A percentile compares a stretch with the other conserved stretches of the same genome.
Conservation (phyloP, 2,888 invertebrate genomes). For the Portevinia maculata region DNA sequence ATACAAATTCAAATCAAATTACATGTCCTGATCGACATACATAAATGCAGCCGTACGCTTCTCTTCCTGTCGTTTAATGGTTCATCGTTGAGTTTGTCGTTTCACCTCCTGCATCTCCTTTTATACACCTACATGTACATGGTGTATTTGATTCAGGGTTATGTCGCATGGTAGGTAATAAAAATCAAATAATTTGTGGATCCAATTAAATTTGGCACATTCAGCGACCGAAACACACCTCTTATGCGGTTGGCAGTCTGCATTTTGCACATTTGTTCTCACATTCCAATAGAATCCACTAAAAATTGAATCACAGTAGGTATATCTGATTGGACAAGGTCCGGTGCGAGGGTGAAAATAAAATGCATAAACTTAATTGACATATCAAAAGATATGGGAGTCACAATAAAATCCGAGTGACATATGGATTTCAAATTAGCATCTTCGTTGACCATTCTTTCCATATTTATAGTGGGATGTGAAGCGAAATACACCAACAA, state of each 20-base stretch:
- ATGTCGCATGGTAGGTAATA: constrained; percentile 23
- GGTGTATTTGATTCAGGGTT: too few relatives aligned
- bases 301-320: constrained; percentile 66
- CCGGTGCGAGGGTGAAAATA: constrained; percentile 21
- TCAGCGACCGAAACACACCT: constrained; percentile 53
- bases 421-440: constrained; percentile 74
- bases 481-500: constrained; percentile 56
- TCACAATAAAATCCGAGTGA: constrained; percentile 70
- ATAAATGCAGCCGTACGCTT: constrained; percentile 50
- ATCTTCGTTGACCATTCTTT: constrained; percentile 38
- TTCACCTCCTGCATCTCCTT: neutral
- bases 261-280: constrained; percentile 58
- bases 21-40: constrained; percentile 41
- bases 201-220: constrained; percentile 69
- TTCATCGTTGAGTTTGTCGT: neutral
- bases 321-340: neutral
- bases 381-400: constrained; percentile 72
- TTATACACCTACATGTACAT: too few relatives aligned
- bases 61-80: constrained; percentile 47
- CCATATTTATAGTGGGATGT: neutral
- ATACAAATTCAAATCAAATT: constrained; percentile 37
- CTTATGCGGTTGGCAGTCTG: constrained; percentile 53
- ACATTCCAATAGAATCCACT: constrained; percentile 62
- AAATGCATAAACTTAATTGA: constrained; percentile 71
- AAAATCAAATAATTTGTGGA: constrained; percentile 67